Evolutionary conservation across 2,888 invertebrate species (phyloP), one percentile per base, ranked within the genome.

Genomic region (Drosophila aldrichi): DNA sequence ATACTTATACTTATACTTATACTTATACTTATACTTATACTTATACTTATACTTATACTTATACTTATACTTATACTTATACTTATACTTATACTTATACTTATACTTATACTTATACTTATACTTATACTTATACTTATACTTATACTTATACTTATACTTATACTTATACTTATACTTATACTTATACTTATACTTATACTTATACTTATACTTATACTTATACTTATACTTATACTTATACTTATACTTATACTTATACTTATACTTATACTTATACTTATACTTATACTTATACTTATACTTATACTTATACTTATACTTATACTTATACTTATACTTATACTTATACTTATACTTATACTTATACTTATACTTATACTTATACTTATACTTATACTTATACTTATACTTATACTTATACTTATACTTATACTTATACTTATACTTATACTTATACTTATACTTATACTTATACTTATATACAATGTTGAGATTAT

Each of bases 101-200:
- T 49, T 32, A 49, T 49, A 49, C n/a, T 49, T 29, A 49, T 49
- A 49, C 29, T 22, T 46, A 40, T 40, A 40, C n/a, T 40, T 40
- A 40, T 40, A 40, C 38, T 40, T 40, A 41, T 41, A 41, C 18
- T 40, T 40, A 40, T 40, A 40, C 18, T 41, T 41, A 41, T 41
- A 41, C 18, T 41, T 41, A 41, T 40, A 41, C 18, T 41, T 41
- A 41, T 41, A 41, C 54, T 55, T 25, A 55, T 41, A 40, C 40
- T 32, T 40, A 40, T 40, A 41, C 14, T 54, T 25, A 34, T 54
- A 54, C 20, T 54, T 36, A 36, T 51, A 20, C 18, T 25, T 32
- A 51, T 44, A 44, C 14, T 22, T 22, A 44, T 44, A 44, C 22
- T 44, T 44, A 29, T 44, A 38, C 29, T 38, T 46, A 41, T 41